Percentiles rank a stretch among this genome's conserved stretches.
These are phyloP conservation scores for Lordiphosa stackelbergi DNA, from an alignment of 1,140 invertebrate genomes.

Conservation along the genomic window DNA sequence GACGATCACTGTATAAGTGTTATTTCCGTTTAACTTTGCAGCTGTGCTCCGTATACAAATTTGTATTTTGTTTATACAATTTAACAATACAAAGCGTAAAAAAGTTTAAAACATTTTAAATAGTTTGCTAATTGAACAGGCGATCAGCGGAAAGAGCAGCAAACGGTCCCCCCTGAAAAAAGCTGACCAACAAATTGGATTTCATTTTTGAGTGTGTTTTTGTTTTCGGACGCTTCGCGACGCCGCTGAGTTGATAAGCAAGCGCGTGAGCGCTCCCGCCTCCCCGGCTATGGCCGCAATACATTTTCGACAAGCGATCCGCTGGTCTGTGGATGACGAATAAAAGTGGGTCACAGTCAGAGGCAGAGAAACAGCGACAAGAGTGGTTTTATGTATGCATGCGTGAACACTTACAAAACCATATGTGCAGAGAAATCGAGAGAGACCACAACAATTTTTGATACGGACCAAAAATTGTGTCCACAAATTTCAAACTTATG, in stretches of 20 bases:
- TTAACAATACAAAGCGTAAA: conserved; percentile 47
- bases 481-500: no score
- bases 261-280: neutral
- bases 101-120: conserved; percentile 76
- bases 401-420: neutral
- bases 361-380: conserved; percentile 4
- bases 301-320: conserved; percentile 13
- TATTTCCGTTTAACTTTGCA: neutral
- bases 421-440: no score
- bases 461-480: no score
- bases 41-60: conserved; percentile 29
- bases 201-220: conserved; percentile 1
- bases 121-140: conserved; percentile 74
- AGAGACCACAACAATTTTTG: no score
- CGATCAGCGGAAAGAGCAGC: conserved; percentile 30
- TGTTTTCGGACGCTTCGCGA: conserved; percentile 36
- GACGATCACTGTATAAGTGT: conserved; percentile 3
- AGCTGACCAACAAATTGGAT: conserved; percentile 23
- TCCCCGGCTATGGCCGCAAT: neutral
- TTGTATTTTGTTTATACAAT: conserved; percentile 68
- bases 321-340: neutral
- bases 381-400: neutral
- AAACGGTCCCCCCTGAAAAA: conserved; percentile 1
- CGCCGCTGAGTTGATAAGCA: conserved; percentile 21
- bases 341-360: conserved; percentile 28